phyloP scores from a whole-genome alignment of 2,797 vertebrate species.

The Diplodus puntazzo region DNA sequence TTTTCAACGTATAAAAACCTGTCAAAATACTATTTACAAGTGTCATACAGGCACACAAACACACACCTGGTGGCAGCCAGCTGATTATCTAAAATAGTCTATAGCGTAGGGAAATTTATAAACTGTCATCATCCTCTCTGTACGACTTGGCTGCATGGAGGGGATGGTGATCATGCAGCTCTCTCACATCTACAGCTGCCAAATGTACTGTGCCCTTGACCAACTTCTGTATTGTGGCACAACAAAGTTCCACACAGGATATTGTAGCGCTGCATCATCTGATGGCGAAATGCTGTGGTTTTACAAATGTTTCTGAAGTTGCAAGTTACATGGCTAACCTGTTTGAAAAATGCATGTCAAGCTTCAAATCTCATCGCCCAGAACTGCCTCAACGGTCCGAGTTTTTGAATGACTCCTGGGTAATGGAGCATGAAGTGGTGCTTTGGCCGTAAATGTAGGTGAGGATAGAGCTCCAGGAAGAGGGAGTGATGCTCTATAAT shows the following conservation, averaged over 20 bases:
- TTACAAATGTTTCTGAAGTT: slow-evolving; percentile 1
- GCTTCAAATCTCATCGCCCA: slow-evolving; percentile 5
- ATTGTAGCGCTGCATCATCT: background rate
- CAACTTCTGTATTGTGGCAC: background rate
- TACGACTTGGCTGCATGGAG: background rate
- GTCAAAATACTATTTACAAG: background rate
- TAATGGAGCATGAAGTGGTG: slow-evolving; percentile 20
- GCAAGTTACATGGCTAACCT: background rate
- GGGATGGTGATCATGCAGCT: background rate
- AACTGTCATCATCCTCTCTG: background rate
- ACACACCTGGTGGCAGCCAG: background rate
- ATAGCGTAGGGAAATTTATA: background rate
- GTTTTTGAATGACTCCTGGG: slow-evolving; percentile 1
- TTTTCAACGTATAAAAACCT: background rate
- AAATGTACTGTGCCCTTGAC: background rate
- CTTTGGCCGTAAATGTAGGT: background rate
- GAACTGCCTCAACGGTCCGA: background rate
- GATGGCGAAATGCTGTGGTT: background rate
- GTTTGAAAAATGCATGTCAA: background rate
- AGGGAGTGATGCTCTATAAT: slow-evolving; percentile 9
- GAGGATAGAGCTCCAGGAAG: slow-evolving; percentile 16
- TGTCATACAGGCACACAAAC: background rate
- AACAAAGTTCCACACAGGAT: background rate
- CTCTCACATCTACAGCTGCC: background rate
- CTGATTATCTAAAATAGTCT: background rate